These are phyloP conservation scores for Podilymbus podiceps DNA, from an alignment of 2,113 vertebrate species.

Conservation along the genomic window DNA sequence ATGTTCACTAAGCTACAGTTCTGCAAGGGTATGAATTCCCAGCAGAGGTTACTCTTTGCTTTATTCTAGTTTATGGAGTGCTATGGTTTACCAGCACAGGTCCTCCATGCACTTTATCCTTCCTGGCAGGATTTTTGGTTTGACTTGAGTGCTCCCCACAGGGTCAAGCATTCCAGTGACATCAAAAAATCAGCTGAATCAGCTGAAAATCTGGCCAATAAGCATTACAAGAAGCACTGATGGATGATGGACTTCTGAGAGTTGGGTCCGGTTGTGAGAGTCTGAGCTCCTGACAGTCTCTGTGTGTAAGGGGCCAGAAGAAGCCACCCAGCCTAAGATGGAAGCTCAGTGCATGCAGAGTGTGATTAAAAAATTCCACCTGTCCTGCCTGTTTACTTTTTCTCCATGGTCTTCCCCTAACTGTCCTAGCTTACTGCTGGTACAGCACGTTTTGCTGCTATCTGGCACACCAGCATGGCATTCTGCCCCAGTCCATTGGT, in stretches of 20 bases:
- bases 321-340: background rate
- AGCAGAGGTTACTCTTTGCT: background rate
- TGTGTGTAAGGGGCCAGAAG: background rate
- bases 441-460: background rate
- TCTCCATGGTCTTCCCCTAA: background rate
- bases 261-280: background rate
- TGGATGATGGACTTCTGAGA: background rate
- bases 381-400: background rate
- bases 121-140: background rate
- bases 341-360: background rate
- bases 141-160: background rate
- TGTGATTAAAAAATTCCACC: rapidly evolving
- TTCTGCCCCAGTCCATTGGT: background rate
- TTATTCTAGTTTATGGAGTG: background rate
- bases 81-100: background rate
- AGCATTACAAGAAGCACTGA: background rate
- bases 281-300: background rate
- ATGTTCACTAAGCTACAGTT: background rate
- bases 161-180: background rate
- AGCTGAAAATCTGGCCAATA: background rate
- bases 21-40: background rate
- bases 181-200: background rate
- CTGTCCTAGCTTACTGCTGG: background rate
- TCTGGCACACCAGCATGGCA: background rate
- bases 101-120: background rate